Base-by-base conservation (phyloP, 1,140 invertebrate species). In the Lanistes nyassanus region DNA sequence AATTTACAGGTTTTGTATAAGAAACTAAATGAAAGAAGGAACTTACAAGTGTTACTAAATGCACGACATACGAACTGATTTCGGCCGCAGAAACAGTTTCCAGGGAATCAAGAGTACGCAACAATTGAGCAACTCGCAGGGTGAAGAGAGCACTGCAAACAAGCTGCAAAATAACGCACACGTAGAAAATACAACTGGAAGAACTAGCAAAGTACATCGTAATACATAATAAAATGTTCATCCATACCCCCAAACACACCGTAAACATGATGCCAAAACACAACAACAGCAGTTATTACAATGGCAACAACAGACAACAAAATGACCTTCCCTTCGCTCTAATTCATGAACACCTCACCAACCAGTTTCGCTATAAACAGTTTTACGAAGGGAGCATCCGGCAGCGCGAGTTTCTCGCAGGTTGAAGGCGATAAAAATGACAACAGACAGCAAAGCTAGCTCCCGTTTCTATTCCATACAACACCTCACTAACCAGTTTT, bases 401-500 rank as follows among this genome's bases (percentile, higher is more conserved):
- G n/a, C n/a, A n/a, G n/a, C n/a, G n/a, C n/a, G n/a, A n/a, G n/a
- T n/a, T n/a, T n/a, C n/a, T n/a, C n/a, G n/a, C n/a, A n/a, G n/a
- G n/a, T n/a, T n/a, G n/a, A n/a, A n/a, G n/a, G n/a, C n/a, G n/a
- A n/a, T n/a, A n/a, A n/a, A n/a, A n/a, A n/a, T n/a, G n/a, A n/a
- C n/a, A n/a, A n/a, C n/a, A n/a, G n/a, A n/a, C n/a, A n/a, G n/a
- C n/a, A n/a, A n/a, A n/a, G n/a, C n/a, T n/a, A n/a, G n/a, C n/a
- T n/a, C n/a, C n/a, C n/a, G n/a, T n/a, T 29, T 74, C 64, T 47
- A 39, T 36, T n/a, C 0, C 51, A 34, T 36, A 36, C 29, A 60
- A 34, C 47, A 19, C n/a, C 9, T 19, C 58, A 69, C 65, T 37
- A 29, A 75, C 72, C 66, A 29, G 55, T 75, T 65, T 79, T 2